Evolutionary conservation across 2,113 vertebrate genomes (phyloP), one percentile per base, ranked within the genome.

Genomic region (Camelus bactrianus): DNA sequence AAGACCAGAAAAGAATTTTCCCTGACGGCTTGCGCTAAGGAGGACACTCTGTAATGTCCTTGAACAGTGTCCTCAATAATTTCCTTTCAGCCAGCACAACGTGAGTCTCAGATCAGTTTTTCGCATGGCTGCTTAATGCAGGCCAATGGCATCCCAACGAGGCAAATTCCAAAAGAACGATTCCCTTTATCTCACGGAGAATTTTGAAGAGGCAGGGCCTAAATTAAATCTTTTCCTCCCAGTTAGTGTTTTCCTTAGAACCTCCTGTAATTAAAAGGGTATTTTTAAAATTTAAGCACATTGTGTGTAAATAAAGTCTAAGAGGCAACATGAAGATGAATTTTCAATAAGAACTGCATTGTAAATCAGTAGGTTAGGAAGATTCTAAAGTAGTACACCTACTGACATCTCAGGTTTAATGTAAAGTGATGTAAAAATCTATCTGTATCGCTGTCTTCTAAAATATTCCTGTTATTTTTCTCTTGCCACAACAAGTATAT

Each of bases 201-300:
- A 7, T 94, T 91, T 88, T 35, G n/a, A 88, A 94, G 14, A 81
- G 30, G 14, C 3, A 32, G 30, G 54, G 24, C 4, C 77, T 95
- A 95, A 82, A 80, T 95, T 48, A 96, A 73, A n/a, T 94, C 17
- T 87, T 91, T 69, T 91, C 24, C 6, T 35, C 58, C 22, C 6
- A 87, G 69, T 84, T 91, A 48, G 15, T 65, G 32, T 84, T 89
- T 95, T 95, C 84, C 60, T 93, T 93, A 76, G 58, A 93, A 88
- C 24, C 7, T 82, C 42, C n/a, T 75, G 7, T 91, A 88, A 95
- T 91, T 94, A 93, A 96, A 81, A 89, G 52, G 58, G 5, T 12
- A 64, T 26, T 52, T 38, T 75, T 67, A 38, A 38, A 38, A 13
- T 60, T 84, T 90, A 89, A 95, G 28, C 54, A 76, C 14, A 83